These are phyloP conservation scores for Lerema accius DNA, from an alignment of 1,140 invertebrate species.

Conservation along the genomic window DNA sequence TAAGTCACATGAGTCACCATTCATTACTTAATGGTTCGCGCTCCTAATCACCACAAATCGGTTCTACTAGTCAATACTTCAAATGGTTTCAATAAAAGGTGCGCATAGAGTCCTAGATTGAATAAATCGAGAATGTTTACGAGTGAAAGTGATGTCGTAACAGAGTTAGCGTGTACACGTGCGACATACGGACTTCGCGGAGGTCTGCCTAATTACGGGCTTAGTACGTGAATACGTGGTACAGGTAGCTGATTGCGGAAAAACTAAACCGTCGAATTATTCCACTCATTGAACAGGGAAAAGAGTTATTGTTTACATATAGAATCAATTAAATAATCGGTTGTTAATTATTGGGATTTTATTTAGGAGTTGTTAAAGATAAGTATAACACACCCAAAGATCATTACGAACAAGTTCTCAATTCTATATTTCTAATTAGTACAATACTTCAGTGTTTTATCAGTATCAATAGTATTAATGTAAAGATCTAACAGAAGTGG, in stretches of 20 bases:
- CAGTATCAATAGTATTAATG: no score
- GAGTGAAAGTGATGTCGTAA: constrained; percentile 75
- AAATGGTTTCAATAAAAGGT: constrained; percentile 33
- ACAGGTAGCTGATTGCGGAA: constrained; percentile 14
- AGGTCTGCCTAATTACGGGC: constrained; percentile 38
- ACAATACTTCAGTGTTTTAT: no score
- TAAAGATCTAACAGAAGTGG: no score
- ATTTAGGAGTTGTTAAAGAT: no score
- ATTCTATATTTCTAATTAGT: no score
- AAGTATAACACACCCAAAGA: no score
- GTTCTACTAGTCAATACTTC: constrained; percentile 26
- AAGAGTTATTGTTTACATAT: constrained; percentile 6
- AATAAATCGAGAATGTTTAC: constrained; percentile 45
- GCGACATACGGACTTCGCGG: constrained; percentile 38
- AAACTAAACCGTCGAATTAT: constrained; percentile 20
- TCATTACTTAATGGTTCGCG: no score
- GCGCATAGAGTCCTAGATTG: constrained; percentile 39
- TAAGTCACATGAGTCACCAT: no score
- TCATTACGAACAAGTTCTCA: no score
- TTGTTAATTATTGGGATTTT: no score
- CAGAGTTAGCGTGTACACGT: constrained; percentile 45
- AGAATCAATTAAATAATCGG: not conserved
- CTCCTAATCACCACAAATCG: constrained; percentile 21
- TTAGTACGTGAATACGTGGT: constrained; percentile 40
- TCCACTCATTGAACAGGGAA: constrained; percentile 15